Evolutionary conservation across 2,888 invertebrate genomes (phyloP), one percentile per base, ranked within the genome.

Genomic region (Xanthostigma xanthostigma): DNA sequence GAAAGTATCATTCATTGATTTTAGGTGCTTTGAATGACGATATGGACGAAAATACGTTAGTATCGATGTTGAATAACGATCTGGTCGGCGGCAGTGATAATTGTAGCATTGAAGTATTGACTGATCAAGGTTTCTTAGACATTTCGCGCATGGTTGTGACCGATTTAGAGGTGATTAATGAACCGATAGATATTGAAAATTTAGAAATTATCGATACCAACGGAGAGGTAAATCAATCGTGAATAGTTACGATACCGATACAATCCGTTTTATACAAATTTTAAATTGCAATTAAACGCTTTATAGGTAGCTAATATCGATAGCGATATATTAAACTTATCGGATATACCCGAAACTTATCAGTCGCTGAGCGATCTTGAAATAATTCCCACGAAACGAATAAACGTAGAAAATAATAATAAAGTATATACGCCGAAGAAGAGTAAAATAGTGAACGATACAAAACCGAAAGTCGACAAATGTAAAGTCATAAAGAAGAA

Each of bases 21-120:
- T 10, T 14, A 8, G 43, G 43, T 10, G 43, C 13, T 42, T 36
- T 34, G n/a, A 14, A 34, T 2, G 48, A 41, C n/a, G 49, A 44
- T 38, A 45, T 51, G 46, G 46, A 46, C 13, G 53, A 51, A 44
- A 49, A 51, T 34, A 45, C 50, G 11, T 49, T 53, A 17, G 51
- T 49, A 13, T 53, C 51, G 9, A 51, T 53, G 12, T 44, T 53
- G 9, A 49, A 49, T 17, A 47, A 49, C 36, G 53, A 51, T 44
- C 44, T 53, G 8, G 45, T 48, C 34, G 41, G 48, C 38, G 45
- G 41, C 14, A 46, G 47, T 36, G 49, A 48, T 45, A 46, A 46
- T 36, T 53, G 51, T 46, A 49, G 52, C 44, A 52, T 53, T 41
- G 53, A 53, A 47, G 53, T 53, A 36, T 46, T 53, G 40, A 50